Base-by-base conservation (phyloP, 37 sponge, comb jelly and placozoan species). In the Beroe forskalii region DNA sequence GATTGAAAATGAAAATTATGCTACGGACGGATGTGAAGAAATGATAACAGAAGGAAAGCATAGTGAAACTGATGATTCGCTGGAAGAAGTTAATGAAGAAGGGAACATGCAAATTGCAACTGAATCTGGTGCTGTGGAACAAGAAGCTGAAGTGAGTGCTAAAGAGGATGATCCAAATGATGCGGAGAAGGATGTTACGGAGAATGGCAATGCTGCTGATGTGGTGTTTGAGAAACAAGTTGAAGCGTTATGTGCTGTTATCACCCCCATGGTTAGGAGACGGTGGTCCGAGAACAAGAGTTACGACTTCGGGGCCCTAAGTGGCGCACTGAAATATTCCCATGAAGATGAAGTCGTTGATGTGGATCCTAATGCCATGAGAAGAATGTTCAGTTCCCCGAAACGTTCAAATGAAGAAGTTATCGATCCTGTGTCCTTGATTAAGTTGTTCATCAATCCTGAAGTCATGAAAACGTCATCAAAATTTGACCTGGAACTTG, bases 371-470 rank as follows among this genome's bases (percentile, higher is more conserved):
- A 23, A n/a, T 44, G 37, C 86, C 14, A 41, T 80, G 86, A 41
- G 86, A 27, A 80, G 27, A 44, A 44, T 44, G 55, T 80, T 80
- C 28, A 24, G 30, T 23, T 33, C 48, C 9, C 86, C 86, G 0
- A 44, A 25, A 44, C 14, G 6, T 9, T 38, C 37, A 22, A 42
- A 20, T 6, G 86, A 80, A 28, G 8, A 14, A 2, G 4, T 32
- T 32, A 4, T 80, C n/a, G 86, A 80, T 43, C 86, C 86, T 43
- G 86, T 44, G 20, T 41, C 86, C 27, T 4, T 80, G 25, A 80
- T 80, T 23, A 80, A 80, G 55, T 37, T 80, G 38, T 44, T 80
- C 55, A 4, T 80, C n/a, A 80, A 80, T 25, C 86, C 86, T 25
- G 55, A 80, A 38, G 55, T 80, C 1, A 44, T 37, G 1, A 44